Base-by-base conservation (phyloP, 2,113 vertebrate genomes). In the Paratilapia polleni region DNA sequence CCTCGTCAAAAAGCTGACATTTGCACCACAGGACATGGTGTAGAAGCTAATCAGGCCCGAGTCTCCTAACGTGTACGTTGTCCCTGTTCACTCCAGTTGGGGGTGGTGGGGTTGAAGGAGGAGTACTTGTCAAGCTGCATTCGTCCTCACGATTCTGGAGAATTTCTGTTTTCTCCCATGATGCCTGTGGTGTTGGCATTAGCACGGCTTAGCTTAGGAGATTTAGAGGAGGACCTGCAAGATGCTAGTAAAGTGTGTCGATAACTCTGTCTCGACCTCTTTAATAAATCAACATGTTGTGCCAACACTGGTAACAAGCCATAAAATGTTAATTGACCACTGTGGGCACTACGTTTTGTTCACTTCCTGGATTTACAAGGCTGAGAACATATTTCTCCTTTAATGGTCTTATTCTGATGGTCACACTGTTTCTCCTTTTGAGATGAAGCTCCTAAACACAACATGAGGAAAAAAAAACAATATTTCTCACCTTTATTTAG, bases 1-100 rank as follows among this genome's bases (percentile, higher is more conserved):
- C 87, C 76, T 85, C 90, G 19, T 89, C 84, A 88, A 85, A 87
- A 88, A 68, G 47, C 79, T 91, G 91, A 87, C 85, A 88, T 89
- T 82, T 88, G 61, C 77, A 80, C 88, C 81, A 84, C 83, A 54
- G 76, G 89, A 87, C 80, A 64, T 61, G 62, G 49, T 43, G 26
- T 38, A 70, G 75, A 87, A 80, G 77, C 74, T 82, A 77, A 88
- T 80, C 75, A 41, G 63, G 60, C 82, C 78, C 5, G 26, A 83
- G 78, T 61, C 36, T 77, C 77, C 36, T 59, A 36, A 60, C 11
- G n/a, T 81, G 47, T 47, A 58, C 36, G 20, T 59, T 34, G 24
- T 85, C 83, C 66, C 1, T 3, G 31, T 84, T 93, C 41, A 74
- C 11, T 83, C 80, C 41, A 56, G 80, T 84, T 34, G 12, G 56